Base-by-base conservation (phyloP, 2,888 invertebrate genomes). In the Chesias legatella region DNA sequence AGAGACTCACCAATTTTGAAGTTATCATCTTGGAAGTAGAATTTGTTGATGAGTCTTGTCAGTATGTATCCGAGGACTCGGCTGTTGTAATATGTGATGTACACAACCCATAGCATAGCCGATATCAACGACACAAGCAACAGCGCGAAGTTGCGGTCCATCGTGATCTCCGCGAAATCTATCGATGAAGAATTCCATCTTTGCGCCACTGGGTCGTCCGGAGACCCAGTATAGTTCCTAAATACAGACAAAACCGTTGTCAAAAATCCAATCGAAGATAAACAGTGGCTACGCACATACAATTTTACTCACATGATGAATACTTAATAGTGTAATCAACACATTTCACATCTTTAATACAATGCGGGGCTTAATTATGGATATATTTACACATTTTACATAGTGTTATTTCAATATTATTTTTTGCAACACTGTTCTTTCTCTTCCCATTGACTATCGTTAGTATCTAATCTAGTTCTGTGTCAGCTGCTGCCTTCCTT, bases 11-110 rank as follows among this genome's bases (percentile, higher is more conserved):
- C 96, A 74, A 98, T 94, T 90, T 95, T 94, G 60, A 98, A 93
- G 77, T 95, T 95, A 48, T 96, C 96, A 77, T 94, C 93, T 73
- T 92, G 92, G 59, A 94, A 93, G 68, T 95, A 92, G 80, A 98
- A 94, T 68, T 93, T 92, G 84, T 98, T 98, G 36, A 95, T 91
- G 39, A 97, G 90, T 74, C 95, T 93, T 6, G 98, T 98, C 37
- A 98, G 90, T 63, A 98, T 91, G 69, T 95, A 94, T 17, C 98
- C 98, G 56, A 97, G 91, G 2, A 98, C 92, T 48, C 98, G 91
- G 36, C 97, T 97, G 79, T 98, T 98, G 86, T 98, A 98, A 83
- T 96, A 98, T 0, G 95, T 94, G 64, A 97, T 94, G 82, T 98
- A 98, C 56, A 97, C 94, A 34, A 97, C 92, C 98, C 98, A 98